Percentiles rank a stretch among this genome's conserved stretches.
phyloP scores from a whole-genome alignment of 2,113 vertebrate species.

The Edolisoma coerulescens region DNA sequence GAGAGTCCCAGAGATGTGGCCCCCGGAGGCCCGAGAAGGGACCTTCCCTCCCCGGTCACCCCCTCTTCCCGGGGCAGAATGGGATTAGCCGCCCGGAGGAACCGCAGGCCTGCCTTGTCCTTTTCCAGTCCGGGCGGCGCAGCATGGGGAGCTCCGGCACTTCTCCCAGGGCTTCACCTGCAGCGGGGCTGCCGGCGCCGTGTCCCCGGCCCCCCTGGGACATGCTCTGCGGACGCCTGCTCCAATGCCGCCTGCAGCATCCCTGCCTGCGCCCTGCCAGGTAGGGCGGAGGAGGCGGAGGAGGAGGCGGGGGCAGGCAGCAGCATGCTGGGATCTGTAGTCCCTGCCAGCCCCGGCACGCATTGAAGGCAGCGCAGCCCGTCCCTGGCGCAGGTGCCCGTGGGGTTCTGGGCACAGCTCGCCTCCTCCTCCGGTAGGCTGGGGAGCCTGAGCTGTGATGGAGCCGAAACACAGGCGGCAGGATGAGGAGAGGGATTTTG shows the following conservation, averaged over 20 bases:
- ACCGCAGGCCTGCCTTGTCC: slow-evolving; percentile 19
- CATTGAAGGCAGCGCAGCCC: not conserved
- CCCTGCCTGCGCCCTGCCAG: not conserved
- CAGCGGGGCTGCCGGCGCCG: not conserved
- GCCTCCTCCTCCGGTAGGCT: not conserved
- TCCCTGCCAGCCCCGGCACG: not conserved
- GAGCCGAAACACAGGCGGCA: not conserved
- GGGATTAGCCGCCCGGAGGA: not conserved
- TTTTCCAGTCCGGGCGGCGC: not conserved
- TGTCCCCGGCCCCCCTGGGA: not conserved
- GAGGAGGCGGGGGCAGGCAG: not conserved
- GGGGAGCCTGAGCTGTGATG: not conserved
- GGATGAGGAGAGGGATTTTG: not conserved
- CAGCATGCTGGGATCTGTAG: slow-evolving; percentile 57
- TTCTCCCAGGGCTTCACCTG: not conserved
- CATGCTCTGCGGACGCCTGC: not conserved
- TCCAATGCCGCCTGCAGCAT: not conserved
- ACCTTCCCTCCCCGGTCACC: not conserved
- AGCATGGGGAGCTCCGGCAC: not conserved
- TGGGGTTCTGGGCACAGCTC: not conserved
- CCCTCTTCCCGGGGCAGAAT: not conserved
- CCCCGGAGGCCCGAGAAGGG: not conserved
- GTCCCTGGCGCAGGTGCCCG: not conserved
- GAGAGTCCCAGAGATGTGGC: not conserved
- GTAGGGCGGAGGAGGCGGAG: not conserved